These are phyloP conservation scores for Calliopum simillimum DNA, from an alignment of 2,888 invertebrate species.

Conservation along the genomic window DNA sequence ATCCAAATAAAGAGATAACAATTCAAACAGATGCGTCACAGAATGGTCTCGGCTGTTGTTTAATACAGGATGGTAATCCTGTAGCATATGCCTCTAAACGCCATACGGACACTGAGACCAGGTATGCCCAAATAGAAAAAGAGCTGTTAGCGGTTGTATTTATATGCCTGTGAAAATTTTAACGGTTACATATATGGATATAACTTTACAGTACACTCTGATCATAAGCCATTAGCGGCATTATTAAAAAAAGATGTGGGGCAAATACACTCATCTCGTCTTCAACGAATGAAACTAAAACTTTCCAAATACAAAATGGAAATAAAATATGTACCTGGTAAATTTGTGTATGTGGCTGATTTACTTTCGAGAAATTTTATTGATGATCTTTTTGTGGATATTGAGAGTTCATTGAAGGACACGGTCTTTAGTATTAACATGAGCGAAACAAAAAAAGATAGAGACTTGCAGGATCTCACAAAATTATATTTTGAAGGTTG, in stretches of 20 bases:
- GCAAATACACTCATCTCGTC: constrained; percentile 25
- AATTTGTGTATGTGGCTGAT: constrained; percentile 37
- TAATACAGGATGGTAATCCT: constrained; percentile 43
- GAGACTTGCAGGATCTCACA: constrained; percentile 6
- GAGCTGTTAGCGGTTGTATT: constrained; percentile 43
- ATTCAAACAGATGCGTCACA: constrained; percentile 38
- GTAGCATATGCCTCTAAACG: constrained; percentile 44
- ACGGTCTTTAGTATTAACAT: background rate
- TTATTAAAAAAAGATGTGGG: constrained; percentile 29
- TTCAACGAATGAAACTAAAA: constrained; percentile 23
- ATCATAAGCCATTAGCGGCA: constrained; percentile 38
- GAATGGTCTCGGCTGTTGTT: constrained; percentile 43
- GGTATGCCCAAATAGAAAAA: constrained; percentile 44
- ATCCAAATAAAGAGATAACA: constrained; percentile 33
- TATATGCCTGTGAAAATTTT: constrained; percentile 44
- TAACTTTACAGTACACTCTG: constrained; percentile 33
- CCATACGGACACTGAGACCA: constrained; percentile 36
- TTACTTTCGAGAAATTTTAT: constrained; percentile 38
- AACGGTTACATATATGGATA: constrained; percentile 40
- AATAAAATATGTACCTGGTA: constrained; percentile 4
- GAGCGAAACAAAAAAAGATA: constrained; percentile 25
- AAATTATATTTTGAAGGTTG: constrained; percentile 31
- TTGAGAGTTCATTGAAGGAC: background rate
- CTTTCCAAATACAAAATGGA: background rate
- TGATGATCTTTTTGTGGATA: constrained; percentile 28